phyloP scores from a whole-genome alignment of 2,113 vertebrate genomes.

The Poeciliopsis occidentalis region DNA sequence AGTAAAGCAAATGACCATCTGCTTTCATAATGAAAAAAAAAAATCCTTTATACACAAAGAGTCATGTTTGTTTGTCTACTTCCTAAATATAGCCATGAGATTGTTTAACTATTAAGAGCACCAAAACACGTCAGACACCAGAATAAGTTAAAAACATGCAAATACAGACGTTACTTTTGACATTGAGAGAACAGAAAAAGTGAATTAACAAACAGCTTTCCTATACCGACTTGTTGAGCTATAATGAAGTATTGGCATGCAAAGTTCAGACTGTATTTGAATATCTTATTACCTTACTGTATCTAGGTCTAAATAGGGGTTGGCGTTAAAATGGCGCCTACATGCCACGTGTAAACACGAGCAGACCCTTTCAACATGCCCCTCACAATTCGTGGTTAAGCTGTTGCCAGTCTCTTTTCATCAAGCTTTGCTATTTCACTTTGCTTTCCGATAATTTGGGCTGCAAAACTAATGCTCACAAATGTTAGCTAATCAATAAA shows the following conservation, averaged over 20 bases:
- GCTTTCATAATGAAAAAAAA: not conserved
- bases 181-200: not conserved
- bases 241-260: slow-evolving; percentile 1
- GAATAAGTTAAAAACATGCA: slow-evolving; percentile 2
- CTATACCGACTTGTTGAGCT: not conserved
- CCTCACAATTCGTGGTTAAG: slow-evolving; percentile 40
- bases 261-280: not conserved
- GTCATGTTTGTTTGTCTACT: not conserved
- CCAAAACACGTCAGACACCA: not conserved
- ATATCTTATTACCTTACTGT: slow-evolving; percentile 15
- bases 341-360: slow-evolving; percentile 72
- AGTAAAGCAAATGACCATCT: not conserved
- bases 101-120: not conserved
- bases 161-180: not conserved
- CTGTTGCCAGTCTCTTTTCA: slow-evolving; percentile 30
- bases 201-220: not conserved
- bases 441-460: not conserved
- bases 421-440: slow-evolving; percentile 8
- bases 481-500: not conserved
- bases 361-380: slow-evolving; percentile 59
- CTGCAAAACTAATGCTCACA: not conserved
- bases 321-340: slow-evolving; percentile 74
- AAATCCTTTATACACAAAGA: not conserved
- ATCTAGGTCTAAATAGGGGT: slow-evolving; percentile 46
- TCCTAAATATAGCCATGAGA: not conserved